phyloP scores from a whole-genome alignment of 2,113 vertebrate species.

The Thermophis baileyi region DNA sequence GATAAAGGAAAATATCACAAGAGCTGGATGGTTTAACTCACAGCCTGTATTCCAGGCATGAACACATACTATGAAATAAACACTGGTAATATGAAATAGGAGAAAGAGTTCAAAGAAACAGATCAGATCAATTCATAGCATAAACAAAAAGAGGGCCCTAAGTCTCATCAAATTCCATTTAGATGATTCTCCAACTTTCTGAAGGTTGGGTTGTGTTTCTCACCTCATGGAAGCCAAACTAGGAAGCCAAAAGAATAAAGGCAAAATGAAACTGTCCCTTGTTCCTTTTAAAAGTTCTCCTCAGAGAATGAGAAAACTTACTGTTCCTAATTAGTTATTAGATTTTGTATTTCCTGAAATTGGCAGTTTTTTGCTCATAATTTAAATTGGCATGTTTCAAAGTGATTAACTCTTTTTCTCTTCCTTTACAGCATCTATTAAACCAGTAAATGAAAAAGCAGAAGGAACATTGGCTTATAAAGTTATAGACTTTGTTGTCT shows the following conservation, averaged over 20 bases:
- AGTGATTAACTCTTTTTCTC: background rate
- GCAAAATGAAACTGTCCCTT: background rate
- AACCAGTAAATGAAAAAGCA: background rate
- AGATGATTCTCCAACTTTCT: background rate
- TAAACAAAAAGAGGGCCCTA: background rate
- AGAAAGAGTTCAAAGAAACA: background rate
- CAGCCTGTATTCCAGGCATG: background rate
- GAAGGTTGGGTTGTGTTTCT: background rate
- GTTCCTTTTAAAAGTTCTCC: background rate
- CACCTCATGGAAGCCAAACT: background rate
- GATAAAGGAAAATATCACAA: background rate
- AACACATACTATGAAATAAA: background rate
- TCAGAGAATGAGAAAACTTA: background rate
- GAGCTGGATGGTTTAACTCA: background rate
- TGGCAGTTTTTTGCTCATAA: background rate
- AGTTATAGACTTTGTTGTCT: background rate
- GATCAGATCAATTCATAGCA: background rate
- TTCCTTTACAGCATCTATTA: background rate
- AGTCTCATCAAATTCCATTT: background rate
- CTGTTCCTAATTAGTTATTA: background rate
- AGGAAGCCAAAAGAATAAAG: background rate
- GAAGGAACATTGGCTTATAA: background rate
- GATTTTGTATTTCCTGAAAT: background rate
- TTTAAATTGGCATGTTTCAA: background rate
- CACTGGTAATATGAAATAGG: background rate